phyloP scores from a whole-genome alignment of 2,113 vertebrate genomes.

The Prunella himalayana region DNA sequence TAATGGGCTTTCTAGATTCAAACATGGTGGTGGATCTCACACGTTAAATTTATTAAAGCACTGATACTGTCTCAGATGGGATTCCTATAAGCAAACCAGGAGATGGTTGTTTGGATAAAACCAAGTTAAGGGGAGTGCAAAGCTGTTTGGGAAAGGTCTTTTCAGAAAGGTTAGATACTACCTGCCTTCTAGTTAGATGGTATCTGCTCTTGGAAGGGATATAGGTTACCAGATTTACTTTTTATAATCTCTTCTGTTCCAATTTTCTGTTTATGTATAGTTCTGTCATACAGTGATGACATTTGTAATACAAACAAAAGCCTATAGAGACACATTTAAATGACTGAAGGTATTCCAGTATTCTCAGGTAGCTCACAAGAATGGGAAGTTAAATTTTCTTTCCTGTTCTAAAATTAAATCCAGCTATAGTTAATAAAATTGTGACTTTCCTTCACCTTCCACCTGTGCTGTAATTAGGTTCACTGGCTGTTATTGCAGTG shows the following conservation, averaged over 20 bases:
- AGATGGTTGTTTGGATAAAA: conserved; percentile 9
- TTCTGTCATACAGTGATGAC: not conserved
- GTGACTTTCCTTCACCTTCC: not conserved
- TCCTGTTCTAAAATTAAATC: not conserved
- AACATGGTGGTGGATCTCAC: not conserved
- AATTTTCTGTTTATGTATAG: not conserved
- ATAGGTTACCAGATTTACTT: not conserved
- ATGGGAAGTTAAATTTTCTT: not conserved
- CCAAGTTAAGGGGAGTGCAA: not conserved
- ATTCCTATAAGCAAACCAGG: not conserved
- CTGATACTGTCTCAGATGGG: not conserved
- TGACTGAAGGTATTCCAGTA: not conserved
- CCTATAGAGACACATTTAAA: not conserved
- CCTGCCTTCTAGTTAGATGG: not conserved
- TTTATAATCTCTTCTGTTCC: not conserved
- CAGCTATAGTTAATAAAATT: not conserved
- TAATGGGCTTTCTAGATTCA: not conserved
- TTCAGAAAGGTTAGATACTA: conserved; percentile 40
- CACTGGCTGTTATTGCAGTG: not conserved
- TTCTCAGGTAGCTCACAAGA: not conserved
- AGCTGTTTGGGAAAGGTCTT: not conserved
- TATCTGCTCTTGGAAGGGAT: not conserved
- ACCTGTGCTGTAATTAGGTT: not conserved
- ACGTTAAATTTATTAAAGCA: not conserved
- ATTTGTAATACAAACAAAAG: not conserved